Base-by-base conservation (phyloP, 2,797 vertebrate genomes). In the Semotilus atromaculatus region DNA sequence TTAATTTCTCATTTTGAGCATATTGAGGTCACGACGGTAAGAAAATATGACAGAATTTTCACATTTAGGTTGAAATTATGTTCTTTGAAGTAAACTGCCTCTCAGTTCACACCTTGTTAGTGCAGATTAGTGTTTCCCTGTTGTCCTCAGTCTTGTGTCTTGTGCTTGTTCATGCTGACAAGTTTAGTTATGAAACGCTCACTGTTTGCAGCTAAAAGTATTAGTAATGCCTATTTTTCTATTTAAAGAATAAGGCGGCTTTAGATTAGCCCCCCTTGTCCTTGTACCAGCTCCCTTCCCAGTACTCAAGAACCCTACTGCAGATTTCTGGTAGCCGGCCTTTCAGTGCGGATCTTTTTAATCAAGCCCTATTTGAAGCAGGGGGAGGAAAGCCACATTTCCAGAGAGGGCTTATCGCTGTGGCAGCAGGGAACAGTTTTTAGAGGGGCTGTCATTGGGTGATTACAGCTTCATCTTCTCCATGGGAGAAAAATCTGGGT, bases 381-480 rank as follows among this genome's bases (percentile, higher is more conserved):
- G 68, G 68, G 64, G 70, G 26, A 40, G 60, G 81, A 40, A 77
- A 68, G 66, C 55, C 53, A 62, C 31, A 8, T 74, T 82, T 82
- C 23, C 68, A 78, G 55, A 80, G 79, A 75, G 55, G 75, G 38
- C 74, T 85, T 85, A 85, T 80, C 64, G 13, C 53, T 14, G 62
- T 83, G 74, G 66, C 60, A 74, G 80, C 26, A 53, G 29, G 71
- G 64, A n/a, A 58, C 7, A 36, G 77, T 68, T 67, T 45, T 76
- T 77, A n/a, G 80, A 55, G 67, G 64, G 40, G 45, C 40, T 45
- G 73, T 85, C 79, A 67, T 51, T 62, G 67, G 70, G 60, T n/a
- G 74, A 86, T 86, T 75, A 85, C 16, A 66, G 68, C 81, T 85
- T 82, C 66, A 82, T 77, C 76, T 83, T 26, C 80, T 73, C n/a